Evolutionary conservation across 2,797 vertebrate species (phyloP).

Genomic region (Adrianichthys oophorus): DNA sequence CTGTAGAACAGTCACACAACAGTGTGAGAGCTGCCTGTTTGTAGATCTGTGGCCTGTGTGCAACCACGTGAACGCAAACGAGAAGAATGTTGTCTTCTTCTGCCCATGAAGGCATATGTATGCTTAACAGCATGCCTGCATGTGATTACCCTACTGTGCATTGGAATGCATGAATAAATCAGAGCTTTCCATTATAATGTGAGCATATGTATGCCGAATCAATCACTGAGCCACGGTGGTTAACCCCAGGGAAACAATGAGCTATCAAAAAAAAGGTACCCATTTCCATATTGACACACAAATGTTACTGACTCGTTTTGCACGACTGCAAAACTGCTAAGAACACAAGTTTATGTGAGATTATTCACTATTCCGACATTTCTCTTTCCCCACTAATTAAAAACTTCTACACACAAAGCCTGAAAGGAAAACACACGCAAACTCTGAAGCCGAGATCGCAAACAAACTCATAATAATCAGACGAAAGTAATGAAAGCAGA

Average conservation of each 20-base stretch:
- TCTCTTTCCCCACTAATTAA: constrained; percentile 27
- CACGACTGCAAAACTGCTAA: not conserved
- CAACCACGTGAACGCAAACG: constrained; percentile 12
- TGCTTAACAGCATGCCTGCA: not conserved
- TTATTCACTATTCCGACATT: constrained; percentile 7
- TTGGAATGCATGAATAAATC: constrained; percentile 23
- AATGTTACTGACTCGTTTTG: not conserved
- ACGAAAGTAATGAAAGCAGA: not conserved
- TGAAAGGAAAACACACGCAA: constrained; percentile 1
- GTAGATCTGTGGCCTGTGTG: constrained; percentile 22
- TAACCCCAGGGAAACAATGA: constrained; percentile 51
- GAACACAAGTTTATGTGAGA: not conserved
- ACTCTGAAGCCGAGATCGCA: constrained; percentile 13
- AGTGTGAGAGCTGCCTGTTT: too few species aligned
- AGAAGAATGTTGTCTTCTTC: not conserved
- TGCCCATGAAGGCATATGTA: constrained; percentile 8
- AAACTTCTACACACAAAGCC: constrained; percentile 23
- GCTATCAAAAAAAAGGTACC: constrained; percentile 55
- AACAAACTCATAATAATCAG: constrained; percentile 2
- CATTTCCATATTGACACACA: constrained; percentile 9
- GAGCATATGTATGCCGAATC: constrained; percentile 26
- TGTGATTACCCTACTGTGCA: not conserved
- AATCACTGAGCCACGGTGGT: constrained; percentile 41
- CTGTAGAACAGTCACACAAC: constrained; percentile 34
- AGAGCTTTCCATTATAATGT: constrained; percentile 15